phyloP scores from a whole-genome alignment of 2,888 invertebrate genomes.

The Globia sparganii region DNA sequence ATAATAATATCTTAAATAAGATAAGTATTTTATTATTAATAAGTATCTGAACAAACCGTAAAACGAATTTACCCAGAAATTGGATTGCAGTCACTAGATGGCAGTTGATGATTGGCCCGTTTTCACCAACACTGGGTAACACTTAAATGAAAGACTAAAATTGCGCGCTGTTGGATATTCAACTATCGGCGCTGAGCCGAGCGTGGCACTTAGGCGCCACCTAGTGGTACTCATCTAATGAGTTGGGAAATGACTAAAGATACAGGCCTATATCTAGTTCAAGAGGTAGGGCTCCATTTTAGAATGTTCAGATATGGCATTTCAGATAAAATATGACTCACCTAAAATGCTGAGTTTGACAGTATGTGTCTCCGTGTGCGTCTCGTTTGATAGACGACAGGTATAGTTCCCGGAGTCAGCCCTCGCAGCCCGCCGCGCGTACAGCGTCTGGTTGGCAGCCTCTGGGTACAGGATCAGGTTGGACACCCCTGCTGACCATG shows the following conservation, averaged over 20 bases:
- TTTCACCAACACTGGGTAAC: neutral
- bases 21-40: neutral
- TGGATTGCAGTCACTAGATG: neutral
- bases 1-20: neutral
- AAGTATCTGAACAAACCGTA: neutral
- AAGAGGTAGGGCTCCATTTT: neutral
- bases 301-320: neutral
- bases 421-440: conserved; percentile 91
- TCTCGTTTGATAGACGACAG: conserved; percentile 93
- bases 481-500: conserved; percentile 93
- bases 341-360: conserved; percentile 92
- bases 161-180: neutral
- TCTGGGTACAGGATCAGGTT: conserved; percentile 94
- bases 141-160: neutral
- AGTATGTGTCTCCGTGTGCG: conserved; percentile 91
- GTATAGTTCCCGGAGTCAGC: conserved; percentile 94
- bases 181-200: neutral
- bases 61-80: neutral
- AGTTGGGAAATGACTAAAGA: neutral
- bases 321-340: conserved; percentile 70
- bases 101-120: neutral
- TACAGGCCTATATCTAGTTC: neutral
- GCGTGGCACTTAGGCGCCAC: neutral
- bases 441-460: conserved; percentile 94
- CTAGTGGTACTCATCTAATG: neutral